These are phyloP conservation scores for Pseudococcus viburni DNA, from an alignment of 2,888 invertebrate species.

Conservation along the genomic window DNA sequence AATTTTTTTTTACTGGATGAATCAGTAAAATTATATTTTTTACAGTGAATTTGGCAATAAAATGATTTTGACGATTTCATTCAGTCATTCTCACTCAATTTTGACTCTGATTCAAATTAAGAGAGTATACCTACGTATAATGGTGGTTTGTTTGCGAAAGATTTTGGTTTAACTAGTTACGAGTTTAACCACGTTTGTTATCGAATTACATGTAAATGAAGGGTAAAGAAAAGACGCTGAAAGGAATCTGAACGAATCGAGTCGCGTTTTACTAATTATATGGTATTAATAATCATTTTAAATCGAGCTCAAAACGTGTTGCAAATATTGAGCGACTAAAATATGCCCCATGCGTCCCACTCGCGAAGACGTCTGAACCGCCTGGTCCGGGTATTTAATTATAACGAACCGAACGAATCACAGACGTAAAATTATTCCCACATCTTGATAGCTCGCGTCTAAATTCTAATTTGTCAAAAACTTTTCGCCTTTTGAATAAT, in stretches of 20 bases:
- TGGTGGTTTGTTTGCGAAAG: background rate
- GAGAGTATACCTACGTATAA: too few relatives aligned
- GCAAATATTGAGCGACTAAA: background rate
- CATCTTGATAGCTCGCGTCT: background rate
- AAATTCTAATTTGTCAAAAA: constrained; percentile 28
- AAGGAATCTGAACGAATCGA: background rate
- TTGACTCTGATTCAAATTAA: too few relatives aligned
- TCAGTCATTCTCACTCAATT: too few relatives aligned
- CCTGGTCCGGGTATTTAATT: background rate
- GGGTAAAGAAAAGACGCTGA: background rate
- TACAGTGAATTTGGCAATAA: too few relatives aligned
- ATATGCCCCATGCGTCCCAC: background rate
- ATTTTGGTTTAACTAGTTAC: background rate
- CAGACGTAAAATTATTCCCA: constrained; percentile 13
- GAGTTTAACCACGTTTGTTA: background rate
- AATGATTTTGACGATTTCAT: too few relatives aligned
- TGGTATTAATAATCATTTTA: constrained; percentile 50
- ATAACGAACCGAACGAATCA: background rate
- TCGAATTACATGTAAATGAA: background rate
- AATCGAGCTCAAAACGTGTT: constrained; percentile 50
- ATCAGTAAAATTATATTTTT: too few relatives aligned
- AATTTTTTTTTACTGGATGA: too few relatives aligned
- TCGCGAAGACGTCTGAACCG: background rate
- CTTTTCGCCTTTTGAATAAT: background rate
- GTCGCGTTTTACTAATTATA: constrained; percentile 32